These are phyloP conservation scores for Poecilus cupreus DNA, from an alignment of 2,888 invertebrate genomes.

Conservation along the genomic window DNA sequence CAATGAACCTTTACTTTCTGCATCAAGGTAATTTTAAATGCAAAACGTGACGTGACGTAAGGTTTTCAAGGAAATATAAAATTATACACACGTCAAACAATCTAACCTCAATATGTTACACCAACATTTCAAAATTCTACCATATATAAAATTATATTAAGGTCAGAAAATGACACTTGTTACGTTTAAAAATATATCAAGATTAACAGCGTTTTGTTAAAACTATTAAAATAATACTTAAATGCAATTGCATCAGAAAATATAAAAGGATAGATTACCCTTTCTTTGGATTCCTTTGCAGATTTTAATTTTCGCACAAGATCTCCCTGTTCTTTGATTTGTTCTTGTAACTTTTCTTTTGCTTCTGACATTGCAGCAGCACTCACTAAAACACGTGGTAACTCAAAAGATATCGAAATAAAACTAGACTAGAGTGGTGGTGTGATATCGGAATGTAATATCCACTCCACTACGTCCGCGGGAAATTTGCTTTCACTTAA, in stretches of 20 bases:
- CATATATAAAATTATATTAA: background rate
- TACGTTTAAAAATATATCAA: background rate
- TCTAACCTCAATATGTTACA: conserved; percentile 25
- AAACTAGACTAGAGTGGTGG: conserved; percentile 7
- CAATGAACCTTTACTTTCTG: conserved; percentile 40
- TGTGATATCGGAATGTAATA: background rate
- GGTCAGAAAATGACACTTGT: background rate
- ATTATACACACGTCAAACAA: conserved; percentile 14
- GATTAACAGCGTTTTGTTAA: too few species aligned
- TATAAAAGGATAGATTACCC: conserved; percentile 72
- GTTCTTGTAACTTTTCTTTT: conserved; percentile 75
- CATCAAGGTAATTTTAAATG: conserved; percentile 19
- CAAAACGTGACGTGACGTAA: conserved; percentile 8
- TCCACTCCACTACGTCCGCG: conserved; percentile 18
- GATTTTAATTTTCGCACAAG: conserved; percentile 87
- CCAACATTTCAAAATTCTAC: background rate
- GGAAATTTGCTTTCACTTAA: conserved; percentile 45
- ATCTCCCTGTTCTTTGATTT: conserved; percentile 85
- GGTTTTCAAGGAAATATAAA: conserved; percentile 4
- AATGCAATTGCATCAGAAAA: conserved; percentile 20
- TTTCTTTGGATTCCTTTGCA: conserved; percentile 84
- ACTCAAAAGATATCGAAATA: conserved; percentile 33
- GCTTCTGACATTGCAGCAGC: conserved; percentile 71
- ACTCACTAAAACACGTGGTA: conserved; percentile 49
- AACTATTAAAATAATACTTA: too few species aligned